A percentile compares a stretch with the other conserved stretches of the same genome.
Conservation (phyloP, 2,888 invertebrate species). For the Panorpa germanica region DNA sequence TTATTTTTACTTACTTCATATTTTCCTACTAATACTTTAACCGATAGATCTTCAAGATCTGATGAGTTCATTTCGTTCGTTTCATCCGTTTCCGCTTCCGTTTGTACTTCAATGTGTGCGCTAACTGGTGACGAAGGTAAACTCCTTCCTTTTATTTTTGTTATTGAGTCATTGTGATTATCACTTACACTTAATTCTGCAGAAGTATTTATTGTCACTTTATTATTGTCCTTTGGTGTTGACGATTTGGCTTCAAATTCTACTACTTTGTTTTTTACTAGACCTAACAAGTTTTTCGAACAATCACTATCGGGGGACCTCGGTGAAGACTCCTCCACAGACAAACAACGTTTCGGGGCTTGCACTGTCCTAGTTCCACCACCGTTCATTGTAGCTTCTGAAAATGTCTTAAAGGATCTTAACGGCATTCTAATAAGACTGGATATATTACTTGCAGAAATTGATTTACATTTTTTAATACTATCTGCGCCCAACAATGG, state of each 20-base stretch:
- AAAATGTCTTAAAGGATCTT: constrained; percentile 13
- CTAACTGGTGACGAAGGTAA: constrained; percentile 45
- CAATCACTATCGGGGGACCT: constrained; percentile 16
- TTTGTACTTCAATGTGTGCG: constrained; percentile 27
- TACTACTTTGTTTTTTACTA: constrained; percentile 70
- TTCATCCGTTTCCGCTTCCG: constrained; percentile 16
- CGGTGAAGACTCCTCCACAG: constrained; percentile 12
- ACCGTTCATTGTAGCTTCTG: constrained; percentile 12
- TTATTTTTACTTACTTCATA: constrained; percentile 37
- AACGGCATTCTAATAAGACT: constrained; percentile 13
- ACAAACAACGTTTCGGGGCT: constrained; percentile 19
- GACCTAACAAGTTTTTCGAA: constrained; percentile 35
- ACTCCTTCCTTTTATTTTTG: constrained; percentile 27
- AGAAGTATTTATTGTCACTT: too few species aligned
- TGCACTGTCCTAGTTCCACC: constrained; percentile 17
- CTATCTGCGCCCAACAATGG: constrained; percentile 10
- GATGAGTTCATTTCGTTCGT: constrained; percentile 14
- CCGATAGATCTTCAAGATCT: constrained; percentile 43
- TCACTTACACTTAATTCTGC: too few species aligned
- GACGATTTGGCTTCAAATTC: constrained; percentile 74
- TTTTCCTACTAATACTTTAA: constrained; percentile 55
- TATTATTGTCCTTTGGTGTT: too few species aligned
- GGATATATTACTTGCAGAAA: constrained; percentile 13
- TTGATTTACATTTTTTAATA: constrained; percentile 19
- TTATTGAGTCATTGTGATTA: constrained; percentile 10